Conservation (phyloP, 2,888 invertebrate genomes). For the Nezara viridula region DNA sequence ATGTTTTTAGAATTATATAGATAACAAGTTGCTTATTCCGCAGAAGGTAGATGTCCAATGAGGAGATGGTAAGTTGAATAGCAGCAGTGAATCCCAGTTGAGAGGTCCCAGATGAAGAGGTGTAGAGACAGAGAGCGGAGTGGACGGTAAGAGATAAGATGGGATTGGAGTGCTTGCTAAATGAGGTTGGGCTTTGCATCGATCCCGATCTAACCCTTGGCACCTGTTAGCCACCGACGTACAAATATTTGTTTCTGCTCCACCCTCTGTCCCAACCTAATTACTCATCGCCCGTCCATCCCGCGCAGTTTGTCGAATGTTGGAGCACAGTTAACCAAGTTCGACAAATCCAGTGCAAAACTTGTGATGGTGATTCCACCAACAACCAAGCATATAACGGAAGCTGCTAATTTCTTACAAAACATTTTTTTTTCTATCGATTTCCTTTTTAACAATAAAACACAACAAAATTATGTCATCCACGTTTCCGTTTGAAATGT, state of each 20-base stretch:
- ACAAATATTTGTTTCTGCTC: constrained; percentile 8
- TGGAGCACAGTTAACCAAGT: background rate
- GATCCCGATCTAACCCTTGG: constrained; percentile 26
- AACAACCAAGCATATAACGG: no score
- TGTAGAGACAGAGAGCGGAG: background rate
- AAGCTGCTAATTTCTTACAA: no score
- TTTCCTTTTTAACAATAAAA: no score
- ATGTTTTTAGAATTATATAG: no score
- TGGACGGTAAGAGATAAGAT: constrained; percentile 11
- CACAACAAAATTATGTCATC: no score
- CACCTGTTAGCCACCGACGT: constrained; percentile 33
- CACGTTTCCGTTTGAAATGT: no score
- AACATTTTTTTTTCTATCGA: no score
- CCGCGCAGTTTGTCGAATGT: background rate
- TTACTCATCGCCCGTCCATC: background rate
- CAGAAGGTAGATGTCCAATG: background rate
- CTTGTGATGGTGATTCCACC: background rate
- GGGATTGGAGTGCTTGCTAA: constrained; percentile 16
- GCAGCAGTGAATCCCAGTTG: background rate
- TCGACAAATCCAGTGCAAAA: background rate
- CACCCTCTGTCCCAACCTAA: background rate
- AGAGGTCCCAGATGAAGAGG: background rate
- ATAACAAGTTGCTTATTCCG: no score
- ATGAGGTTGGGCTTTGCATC: constrained; percentile 42
- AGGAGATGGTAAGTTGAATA: background rate